Percentiles rank a stretch among this genome's conserved stretches.
Conservation (phyloP, 2,888 invertebrate species). For the Melangyna quadrimaculata region DNA sequence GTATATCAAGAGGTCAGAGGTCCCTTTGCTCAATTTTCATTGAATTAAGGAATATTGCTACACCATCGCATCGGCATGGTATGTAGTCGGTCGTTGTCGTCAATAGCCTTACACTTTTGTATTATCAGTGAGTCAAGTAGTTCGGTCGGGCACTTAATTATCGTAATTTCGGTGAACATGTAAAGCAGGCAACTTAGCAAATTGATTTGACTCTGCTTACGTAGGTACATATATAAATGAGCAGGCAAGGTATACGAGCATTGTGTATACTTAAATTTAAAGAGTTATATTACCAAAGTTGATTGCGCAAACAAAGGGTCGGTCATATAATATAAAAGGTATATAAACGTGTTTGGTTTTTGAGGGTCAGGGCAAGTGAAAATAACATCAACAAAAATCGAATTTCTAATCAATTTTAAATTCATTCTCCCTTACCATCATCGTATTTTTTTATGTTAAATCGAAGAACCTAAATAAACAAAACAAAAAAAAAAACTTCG, state of each 20-base stretch:
- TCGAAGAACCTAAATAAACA: constrained; percentile 48
- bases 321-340: constrained; percentile 2
- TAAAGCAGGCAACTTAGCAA: constrained; percentile 41
- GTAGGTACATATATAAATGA: not conserved
- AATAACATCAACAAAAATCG: constrained; percentile 11
- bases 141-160: constrained; percentile 46
- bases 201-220: constrained; percentile 49
- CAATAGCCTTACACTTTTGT: not conserved
- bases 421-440: not conserved
- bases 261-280: not conserved
- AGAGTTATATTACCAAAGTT: constrained; percentile 8
- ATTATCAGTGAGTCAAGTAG: constrained; percentile 24
- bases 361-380: not conserved
- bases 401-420: constrained; percentile 31
- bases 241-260: no score
- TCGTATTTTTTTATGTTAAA: not conserved
- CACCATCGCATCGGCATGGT: not conserved
- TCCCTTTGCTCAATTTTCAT: not conserved
- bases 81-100: not conserved
- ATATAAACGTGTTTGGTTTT: constrained; percentile 9
- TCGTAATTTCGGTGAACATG: constrained; percentile 39
- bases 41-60: not conserved
- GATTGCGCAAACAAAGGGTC: constrained; percentile 1
- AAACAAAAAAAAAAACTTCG: not conserved
- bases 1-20: constrained; percentile 30